A percentile compares a stretch with the other conserved stretches of the same genome.
Evolutionary conservation across 2,113 vertebrate genomes (phyloP).

Genomic region (Formicarius rufipectus): DNA sequence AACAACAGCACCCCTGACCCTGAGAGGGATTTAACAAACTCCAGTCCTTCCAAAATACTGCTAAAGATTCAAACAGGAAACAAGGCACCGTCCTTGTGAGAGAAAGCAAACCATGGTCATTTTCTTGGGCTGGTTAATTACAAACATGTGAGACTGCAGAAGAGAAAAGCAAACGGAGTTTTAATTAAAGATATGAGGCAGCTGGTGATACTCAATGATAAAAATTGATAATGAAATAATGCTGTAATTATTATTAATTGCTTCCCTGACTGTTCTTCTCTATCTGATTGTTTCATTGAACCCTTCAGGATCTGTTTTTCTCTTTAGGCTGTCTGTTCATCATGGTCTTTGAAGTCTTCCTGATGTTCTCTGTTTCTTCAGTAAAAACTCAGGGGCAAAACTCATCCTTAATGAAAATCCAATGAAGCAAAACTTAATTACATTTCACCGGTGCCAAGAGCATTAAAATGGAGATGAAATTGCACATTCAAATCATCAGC

Average conservation of each 20-base stretch:
- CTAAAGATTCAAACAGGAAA: background rate
- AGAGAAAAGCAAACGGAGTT: background rate
- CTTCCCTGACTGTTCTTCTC: background rate
- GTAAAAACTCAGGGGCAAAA: background rate
- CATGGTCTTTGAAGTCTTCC: background rate
- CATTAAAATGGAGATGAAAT: background rate
- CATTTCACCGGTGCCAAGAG: background rate
- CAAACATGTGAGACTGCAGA: background rate
- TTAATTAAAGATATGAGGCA: slow-evolving; percentile 25
- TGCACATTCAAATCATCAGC: background rate
- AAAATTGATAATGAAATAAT: slow-evolving; percentile 28
- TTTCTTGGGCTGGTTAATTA: background rate
- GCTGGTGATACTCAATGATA: background rate
- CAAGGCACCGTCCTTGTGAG: background rate
- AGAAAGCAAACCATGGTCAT: background rate
- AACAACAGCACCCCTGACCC: accelerated
- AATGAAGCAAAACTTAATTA: background rate
- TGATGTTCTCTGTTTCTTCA: background rate
- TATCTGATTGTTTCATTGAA: background rate
- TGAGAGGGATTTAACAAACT: background rate
- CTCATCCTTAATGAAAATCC: background rate
- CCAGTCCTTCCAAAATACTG: background rate
- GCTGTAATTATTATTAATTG: slow-evolving; percentile 37
- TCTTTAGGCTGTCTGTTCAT: background rate
- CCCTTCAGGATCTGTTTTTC: background rate